phyloP scores from a whole-genome alignment of 2,797 vertebrate species.

The Allobates femoralis region DNA sequence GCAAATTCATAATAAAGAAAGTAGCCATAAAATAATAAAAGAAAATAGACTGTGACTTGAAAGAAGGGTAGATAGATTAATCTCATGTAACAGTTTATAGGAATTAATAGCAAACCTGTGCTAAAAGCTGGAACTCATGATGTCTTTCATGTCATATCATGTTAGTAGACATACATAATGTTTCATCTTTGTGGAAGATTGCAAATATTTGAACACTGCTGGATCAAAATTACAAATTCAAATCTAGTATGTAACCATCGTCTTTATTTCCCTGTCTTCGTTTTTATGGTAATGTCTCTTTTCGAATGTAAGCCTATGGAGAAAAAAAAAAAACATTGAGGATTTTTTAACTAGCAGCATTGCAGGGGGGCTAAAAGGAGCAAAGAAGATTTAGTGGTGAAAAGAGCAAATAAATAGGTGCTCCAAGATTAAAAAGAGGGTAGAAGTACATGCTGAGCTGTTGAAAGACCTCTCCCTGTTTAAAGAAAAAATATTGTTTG shows the following conservation, averaged over 20 bases:
- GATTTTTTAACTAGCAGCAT: constrained; percentile 83
- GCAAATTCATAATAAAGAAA: constrained; percentile 61
- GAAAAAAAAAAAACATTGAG: constrained; percentile 80
- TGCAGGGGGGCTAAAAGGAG: constrained; percentile 82
- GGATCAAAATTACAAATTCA: constrained; percentile 78
- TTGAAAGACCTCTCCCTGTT: constrained; percentile 86
- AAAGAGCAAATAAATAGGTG: constrained; percentile 98
- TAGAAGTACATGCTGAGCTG: constrained; percentile 87
- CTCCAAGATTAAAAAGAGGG: constrained; percentile 92
- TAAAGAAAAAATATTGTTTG: constrained; percentile 88
- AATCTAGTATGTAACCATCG: constrained; percentile 70
- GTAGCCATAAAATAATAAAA: constrained; percentile 70
- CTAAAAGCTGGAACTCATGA: constrained; percentile 29
- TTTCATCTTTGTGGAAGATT: constrained; percentile 46
- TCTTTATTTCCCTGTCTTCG: constrained; percentile 74
- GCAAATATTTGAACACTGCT: constrained; percentile 59
- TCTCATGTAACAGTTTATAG: constrained; percentile 2
- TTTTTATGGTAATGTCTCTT: constrained; percentile 83
- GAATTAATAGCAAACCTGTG: constrained; percentile 6
- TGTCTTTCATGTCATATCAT: constrained; percentile 36
- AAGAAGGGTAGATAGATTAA: background rate
- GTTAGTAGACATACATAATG: constrained; percentile 31
- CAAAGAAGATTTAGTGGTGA: constrained; percentile 90
- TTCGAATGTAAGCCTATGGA: constrained; percentile 86
- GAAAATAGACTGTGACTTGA: constrained; percentile 11